A percentile compares a stretch with the other conserved stretches of the same genome.
Evolutionary conservation across 2,797 vertebrate species (phyloP).

Genomic region (Gallinago stenura): DNA sequence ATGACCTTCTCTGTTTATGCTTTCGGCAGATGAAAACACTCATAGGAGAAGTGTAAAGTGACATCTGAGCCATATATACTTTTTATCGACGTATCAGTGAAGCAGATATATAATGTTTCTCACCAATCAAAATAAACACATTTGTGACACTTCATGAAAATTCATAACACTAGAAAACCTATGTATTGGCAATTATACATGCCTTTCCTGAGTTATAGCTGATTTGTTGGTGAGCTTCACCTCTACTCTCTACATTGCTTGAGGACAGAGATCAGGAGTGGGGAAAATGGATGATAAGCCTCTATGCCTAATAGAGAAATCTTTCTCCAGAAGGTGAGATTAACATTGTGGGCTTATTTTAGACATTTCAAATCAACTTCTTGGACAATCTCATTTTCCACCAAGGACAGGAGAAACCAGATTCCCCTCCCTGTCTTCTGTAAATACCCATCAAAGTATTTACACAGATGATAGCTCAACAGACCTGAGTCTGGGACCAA

Average conservation of each 20-base stretch:
- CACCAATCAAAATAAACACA: background rate
- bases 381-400: background rate
- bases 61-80: background rate
- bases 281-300: background rate
- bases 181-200: background rate
- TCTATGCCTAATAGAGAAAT: background rate
- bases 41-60: background rate
- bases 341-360: background rate
- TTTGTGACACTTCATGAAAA: background rate
- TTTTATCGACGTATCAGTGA: background rate
- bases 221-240: background rate
- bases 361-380: background rate
- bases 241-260: background rate
- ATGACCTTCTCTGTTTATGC: constrained; percentile 14
- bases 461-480: background rate
- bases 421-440: background rate
- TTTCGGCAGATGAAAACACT: constrained; percentile 28
- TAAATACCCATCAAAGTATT: background rate
- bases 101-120: background rate
- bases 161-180: background rate
- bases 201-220: background rate
- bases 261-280: background rate
- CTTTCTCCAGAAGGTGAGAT: background rate
- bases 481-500: background rate
- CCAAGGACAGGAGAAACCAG: background rate